These are phyloP conservation scores for Macrosteles quadrilineatus DNA, from an alignment of 1,140 invertebrate genomes.

Conservation along the genomic window DNA sequence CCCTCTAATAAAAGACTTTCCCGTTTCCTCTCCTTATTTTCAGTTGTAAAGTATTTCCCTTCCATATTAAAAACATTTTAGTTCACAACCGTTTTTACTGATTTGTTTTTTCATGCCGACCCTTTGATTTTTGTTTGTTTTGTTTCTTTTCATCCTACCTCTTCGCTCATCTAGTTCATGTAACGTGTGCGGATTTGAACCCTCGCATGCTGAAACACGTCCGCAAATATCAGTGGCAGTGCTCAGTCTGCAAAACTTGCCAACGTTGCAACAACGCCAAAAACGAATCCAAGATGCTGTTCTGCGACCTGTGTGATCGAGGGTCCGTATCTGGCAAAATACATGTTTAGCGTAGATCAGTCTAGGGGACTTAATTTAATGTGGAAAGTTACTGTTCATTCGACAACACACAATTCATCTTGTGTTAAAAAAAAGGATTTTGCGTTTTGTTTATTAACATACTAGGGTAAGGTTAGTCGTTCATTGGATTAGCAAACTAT, in stretches of 20 bases:
- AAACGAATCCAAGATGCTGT: constrained; percentile 93
- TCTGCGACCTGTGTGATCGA: constrained; percentile 94
- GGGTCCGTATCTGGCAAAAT: constrained; percentile 58
- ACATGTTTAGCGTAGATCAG: constrained; percentile 23
- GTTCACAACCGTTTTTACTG: not conserved
- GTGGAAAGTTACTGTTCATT: too few species aligned
- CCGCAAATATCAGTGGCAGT: constrained; percentile 89
- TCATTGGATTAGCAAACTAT: too few species aligned
- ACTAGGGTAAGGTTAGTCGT: too few species aligned
- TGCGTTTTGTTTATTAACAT: too few species aligned
- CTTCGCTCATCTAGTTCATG: constrained; percentile 61
- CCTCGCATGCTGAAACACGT: constrained; percentile 80
- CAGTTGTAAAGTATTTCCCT: not conserved
- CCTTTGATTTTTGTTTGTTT: constrained; percentile 32
- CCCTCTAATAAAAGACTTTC: too few species aligned
- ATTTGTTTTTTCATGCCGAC: not conserved
- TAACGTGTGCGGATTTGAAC: constrained; percentile 81
- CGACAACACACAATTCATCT: too few species aligned
- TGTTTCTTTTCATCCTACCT: constrained; percentile 3
- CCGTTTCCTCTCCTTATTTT: not conserved
- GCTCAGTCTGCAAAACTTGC: constrained; percentile 93
- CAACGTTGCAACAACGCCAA: constrained; percentile 80
- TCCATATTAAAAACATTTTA: not conserved
- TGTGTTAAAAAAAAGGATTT: too few species aligned
- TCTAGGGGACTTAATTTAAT: too few species aligned